phyloP scores from a whole-genome alignment of 2,113 vertebrate species.

The Apteryx mantelli region DNA sequence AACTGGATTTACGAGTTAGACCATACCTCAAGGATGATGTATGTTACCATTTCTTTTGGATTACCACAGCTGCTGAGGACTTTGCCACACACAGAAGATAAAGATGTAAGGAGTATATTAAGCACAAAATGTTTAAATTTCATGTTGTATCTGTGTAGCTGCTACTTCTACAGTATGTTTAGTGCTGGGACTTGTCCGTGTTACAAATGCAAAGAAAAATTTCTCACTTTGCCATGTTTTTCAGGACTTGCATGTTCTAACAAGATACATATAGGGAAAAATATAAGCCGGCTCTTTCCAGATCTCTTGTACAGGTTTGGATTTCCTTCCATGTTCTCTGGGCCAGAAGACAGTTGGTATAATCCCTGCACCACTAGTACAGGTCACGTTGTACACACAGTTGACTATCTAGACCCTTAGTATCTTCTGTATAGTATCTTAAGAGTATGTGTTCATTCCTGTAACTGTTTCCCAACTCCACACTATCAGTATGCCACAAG shows the following conservation, averaged over 20 bases:
- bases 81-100: slow-evolving; percentile 13
- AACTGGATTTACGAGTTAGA: slow-evolving; percentile 33
- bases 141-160: slow-evolving; percentile 27
- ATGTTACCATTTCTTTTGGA: not conserved
- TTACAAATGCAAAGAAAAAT: not conserved
- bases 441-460: not conserved
- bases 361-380: not conserved
- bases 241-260: not conserved
- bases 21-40: slow-evolving; percentile 31
- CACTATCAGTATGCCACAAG: not conserved
- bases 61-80: slow-evolving; percentile 42
- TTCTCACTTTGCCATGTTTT: not conserved
- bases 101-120: not conserved
- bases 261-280: not conserved
- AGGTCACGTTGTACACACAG: not conserved
- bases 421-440: not conserved
- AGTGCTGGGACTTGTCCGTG: not conserved
- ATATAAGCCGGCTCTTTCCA: not conserved
- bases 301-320: not conserved
- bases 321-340: not conserved
- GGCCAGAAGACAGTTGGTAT: not conserved
- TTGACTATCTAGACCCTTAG: not conserved
- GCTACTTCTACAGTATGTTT: slow-evolving; percentile 8
- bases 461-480: not conserved
- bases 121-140: slow-evolving; percentile 32